These are phyloP conservation scores for Otis tarda DNA, from an alignment of 2,113 vertebrate species.

Conservation along the genomic window DNA sequence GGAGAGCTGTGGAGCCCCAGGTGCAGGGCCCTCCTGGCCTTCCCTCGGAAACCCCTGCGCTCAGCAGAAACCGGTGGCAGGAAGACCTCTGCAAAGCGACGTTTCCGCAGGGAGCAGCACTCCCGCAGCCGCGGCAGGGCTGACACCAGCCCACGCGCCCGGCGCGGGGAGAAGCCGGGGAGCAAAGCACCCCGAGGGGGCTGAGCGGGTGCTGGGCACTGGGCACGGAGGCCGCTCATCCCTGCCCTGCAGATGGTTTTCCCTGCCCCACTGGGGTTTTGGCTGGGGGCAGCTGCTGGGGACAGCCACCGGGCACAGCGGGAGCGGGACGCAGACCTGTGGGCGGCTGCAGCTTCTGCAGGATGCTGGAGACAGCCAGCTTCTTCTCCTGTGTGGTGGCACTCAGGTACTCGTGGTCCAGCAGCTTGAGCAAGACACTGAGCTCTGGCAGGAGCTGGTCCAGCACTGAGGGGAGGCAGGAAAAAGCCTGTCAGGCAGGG, in stretches of 20 bases:
- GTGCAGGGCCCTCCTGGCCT: neutral
- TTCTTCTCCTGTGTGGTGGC: constrained; percentile 90
- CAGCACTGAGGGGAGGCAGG: constrained; percentile 73
- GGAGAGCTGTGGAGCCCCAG: neutral
- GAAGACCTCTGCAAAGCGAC: neutral
- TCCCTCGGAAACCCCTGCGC: neutral
- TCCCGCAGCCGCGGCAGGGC: neutral
- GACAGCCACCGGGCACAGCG: fast-evolving
- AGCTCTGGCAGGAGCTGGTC: constrained; percentile 93
- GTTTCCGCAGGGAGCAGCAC: constrained; percentile 17
- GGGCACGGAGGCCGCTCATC: neutral
- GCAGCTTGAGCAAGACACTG: constrained; percentile 86
- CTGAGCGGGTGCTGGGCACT: neutral
- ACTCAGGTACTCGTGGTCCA: constrained; percentile 92
- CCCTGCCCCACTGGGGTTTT: neutral
- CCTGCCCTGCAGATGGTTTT: neutral
- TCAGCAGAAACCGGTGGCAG: constrained; percentile 34
- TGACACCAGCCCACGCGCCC: neutral
- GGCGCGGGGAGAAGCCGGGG: neutral
- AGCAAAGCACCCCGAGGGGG: fast-evolving
- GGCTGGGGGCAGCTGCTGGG: neutral
- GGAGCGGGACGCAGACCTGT: constrained; percentile 76
- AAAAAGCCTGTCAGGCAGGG: neutral
- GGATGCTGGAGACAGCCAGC: constrained; percentile 85
- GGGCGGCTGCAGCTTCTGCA: constrained; percentile 85